A percentile compares a stretch with the other conserved stretches of the same genome.
Conservation (phyloP, 2,113 vertebrate genomes). For the Halcyon senegalensis region DNA sequence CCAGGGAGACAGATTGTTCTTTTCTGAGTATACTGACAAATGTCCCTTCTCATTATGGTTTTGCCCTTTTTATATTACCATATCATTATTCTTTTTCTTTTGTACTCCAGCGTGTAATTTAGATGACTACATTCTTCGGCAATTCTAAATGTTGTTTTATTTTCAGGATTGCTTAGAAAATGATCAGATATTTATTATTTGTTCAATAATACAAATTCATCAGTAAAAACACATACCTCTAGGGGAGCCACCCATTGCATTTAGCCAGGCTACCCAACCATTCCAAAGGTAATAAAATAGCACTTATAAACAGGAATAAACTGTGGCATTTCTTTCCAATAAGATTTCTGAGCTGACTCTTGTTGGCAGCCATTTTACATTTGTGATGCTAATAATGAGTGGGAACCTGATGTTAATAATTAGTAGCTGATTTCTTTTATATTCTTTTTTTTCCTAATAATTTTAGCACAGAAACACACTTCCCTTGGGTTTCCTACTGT, state of each 20-base stretch:
- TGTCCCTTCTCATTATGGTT: conserved; percentile 57
- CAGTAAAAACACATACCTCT: neutral
- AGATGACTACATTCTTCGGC: neutral
- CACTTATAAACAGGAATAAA: conserved; percentile 13
- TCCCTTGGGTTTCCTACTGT: neutral
- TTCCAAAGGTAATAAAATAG: neutral
- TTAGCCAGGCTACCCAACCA: neutral
- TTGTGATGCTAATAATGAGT: conserved; percentile 23
- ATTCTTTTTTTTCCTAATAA: neutral
- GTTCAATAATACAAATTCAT: neutral
- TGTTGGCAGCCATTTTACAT: conserved; percentile 48
- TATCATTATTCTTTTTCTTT: conserved; percentile 51
- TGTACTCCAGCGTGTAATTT: conserved; percentile 20
- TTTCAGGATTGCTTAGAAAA: conserved; percentile 42
- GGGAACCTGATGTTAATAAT: conserved; percentile 26
- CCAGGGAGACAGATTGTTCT: conserved; percentile 63
- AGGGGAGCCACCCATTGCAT: neutral
- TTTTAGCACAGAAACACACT: conserved; percentile 5
- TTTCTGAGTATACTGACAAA: conserved; percentile 68
- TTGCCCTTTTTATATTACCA: conserved; percentile 61
- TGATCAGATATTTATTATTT: neutral
- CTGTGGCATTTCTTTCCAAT: neutral
- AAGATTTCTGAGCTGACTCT: conserved; percentile 2
- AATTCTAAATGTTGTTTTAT: conserved; percentile 38
- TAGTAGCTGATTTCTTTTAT: neutral